Base-by-base conservation (phyloP, 1,140 invertebrate genomes). In the Probaryconus sp. region DNA sequence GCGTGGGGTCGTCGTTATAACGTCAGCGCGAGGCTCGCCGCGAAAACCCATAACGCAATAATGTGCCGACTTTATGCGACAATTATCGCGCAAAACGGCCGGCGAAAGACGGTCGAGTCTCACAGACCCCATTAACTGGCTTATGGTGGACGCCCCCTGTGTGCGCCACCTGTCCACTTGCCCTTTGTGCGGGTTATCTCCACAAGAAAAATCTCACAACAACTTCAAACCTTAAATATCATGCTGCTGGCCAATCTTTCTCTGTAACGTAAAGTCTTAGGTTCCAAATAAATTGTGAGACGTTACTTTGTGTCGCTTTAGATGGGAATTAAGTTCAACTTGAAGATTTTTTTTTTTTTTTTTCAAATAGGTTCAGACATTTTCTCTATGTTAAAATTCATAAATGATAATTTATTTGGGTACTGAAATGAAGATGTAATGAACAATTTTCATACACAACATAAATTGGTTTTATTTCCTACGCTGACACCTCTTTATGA, bases 21-120 rank as follows among this genome's bases (percentile, higher is more conserved):
- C 64, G 63, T 84, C 72, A 58, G 64, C 69, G 61, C 55, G 68
- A 58, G 77, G 69, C 60, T 74, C 71, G 64, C 76, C 47, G 67
- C 45, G 74, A 69, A 79, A 78, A 68, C 69, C 72, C 73, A 81
- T 84, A 82, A 83, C 80, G 81, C 78, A 83, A 85, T 86, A 86
- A 86, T 84, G 77, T 85, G 79, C 75, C 78, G 77, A 86, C 82
- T 86, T 86, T 84, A 86, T 85, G 77, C 80, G 83, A 83, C 82
- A 81, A 84, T 85, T 86, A 85, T 84, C 82, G 83, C 81, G 78
- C 56, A 73, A 61, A 79, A 76, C 71, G 63, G 71, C 60, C 77
- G 79, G 77, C 77, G 79, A 81, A 78, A 84, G 77, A 82, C 79
- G 65, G 50, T 61, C 69, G 70, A 71, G 76, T 43, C 68, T 51